Base-by-base conservation (phyloP, 1,140 invertebrate species). In the Drosophila sp. region DNA sequence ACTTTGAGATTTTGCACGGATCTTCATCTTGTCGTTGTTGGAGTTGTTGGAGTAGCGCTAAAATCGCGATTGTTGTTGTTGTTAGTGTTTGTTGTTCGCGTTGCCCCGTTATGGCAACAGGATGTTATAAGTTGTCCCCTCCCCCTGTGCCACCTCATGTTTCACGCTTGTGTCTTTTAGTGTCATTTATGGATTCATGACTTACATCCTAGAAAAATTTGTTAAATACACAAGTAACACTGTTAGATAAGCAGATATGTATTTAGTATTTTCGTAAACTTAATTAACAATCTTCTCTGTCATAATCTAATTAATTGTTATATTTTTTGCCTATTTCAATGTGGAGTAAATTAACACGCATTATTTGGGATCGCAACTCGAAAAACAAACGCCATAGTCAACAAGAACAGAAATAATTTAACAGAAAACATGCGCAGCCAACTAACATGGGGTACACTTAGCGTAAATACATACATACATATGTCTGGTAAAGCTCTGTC, bases 81-180 rank as follows among this genome's bases (percentile, higher is more conserved):
- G 27, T n/a, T 43, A 14, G 16, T 63, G 50, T 56, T 34, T 21
- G 77, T 64, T 40, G 45, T 27, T 51, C 50, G 62, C 41, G 56
- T 56, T 74, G 59, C 76, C 64, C 77, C 76, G 77, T 80, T 75
- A 72, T 72, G 65, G 53, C 65, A 75, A 71, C 78, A 78, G 78
- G 77, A 79, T 78, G 70, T 69, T 78, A 63, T 38, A 40, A 48
- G 38, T 29, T 8, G 8, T 54, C 25, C 11, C 13, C 25, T 8
- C 13, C 41, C 13, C 9, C 46, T 18, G 16, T 21, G n/a, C 21
- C 21, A 21, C 21, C 21, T 4, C 21, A 9, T 9, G 21, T 14
- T 40, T 16, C 7, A 13, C 9, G 8, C 21, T 13, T 34, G 21
- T 21, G 21, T 21, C 21, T n/a, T n/a, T n/a, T n/a, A n/a, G n/a